These are phyloP conservation scores for Bimastos eiseni DNA, from an alignment of 2,888 invertebrate genomes.

Conservation along the genomic window DNA sequence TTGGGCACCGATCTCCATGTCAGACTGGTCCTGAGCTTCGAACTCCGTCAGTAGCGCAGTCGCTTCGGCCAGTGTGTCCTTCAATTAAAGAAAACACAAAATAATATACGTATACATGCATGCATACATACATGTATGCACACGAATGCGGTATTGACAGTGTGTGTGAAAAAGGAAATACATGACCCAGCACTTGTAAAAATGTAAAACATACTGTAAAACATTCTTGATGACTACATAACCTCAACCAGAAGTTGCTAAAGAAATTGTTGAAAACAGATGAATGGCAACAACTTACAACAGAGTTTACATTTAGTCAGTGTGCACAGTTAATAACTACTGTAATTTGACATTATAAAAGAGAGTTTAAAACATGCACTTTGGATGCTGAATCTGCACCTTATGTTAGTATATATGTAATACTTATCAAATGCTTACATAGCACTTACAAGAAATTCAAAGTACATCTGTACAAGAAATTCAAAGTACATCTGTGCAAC, in stretches of 20 bases:
- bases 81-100: slow-evolving; percentile 31
- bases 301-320: neutral
- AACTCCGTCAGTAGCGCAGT: slow-evolving; percentile 63
- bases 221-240: neutral
- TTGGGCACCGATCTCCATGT: neutral
- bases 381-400: neutral
- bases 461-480: neutral
- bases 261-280: neutral
- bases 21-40: slow-evolving; percentile 45
- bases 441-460: neutral
- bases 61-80: slow-evolving; percentile 64
- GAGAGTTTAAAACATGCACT: neutral
- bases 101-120: neutral
- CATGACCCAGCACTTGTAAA: neutral
- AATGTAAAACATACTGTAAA: neutral
- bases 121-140: neutral
- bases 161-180: neutral
- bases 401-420: neutral
- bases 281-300: neutral
- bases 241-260: neutral
- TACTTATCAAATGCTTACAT: neutral
- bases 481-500: neutral
- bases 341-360: neutral
- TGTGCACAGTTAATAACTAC: neutral
- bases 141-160: neutral